Evolutionary conservation across 2,888 invertebrate genomes (phyloP), one percentile per base, ranked within the genome.

Genomic region (Ectobius pallidus): DNA sequence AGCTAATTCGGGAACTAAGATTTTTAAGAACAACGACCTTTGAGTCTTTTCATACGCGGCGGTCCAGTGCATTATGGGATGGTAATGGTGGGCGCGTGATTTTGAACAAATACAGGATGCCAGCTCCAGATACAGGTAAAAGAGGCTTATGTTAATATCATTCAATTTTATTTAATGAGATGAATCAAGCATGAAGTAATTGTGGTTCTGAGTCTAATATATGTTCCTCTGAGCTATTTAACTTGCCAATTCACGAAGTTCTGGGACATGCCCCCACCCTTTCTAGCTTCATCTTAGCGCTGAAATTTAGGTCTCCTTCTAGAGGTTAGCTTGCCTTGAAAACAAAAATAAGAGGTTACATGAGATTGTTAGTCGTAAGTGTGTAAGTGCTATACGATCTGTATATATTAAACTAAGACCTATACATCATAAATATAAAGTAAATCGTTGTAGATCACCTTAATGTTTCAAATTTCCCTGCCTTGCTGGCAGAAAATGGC

Each of bases 31-130:
- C 49, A 52, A 73, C 75, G 75, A 78, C 78, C 77, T 79, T 78
- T 79, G 77, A 77, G 77, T 78, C 78, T 79, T 79, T 81, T 80
- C 80, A 78, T 80, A 82, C 79, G 79, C 79, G 77, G 79, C 79
- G 78, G 78, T 78, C 78, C 79, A 78, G 77, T 80, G 82, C 79
- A 82, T 78, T 80, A 77, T 82, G 82, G 82, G 81, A 80, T 78
- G 80, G 81, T 78, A 82, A 84, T 84, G 84, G 83, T 83, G 83
- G 84, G 84, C 84, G 84, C 84, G 84, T 84, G 83, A 84, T 84
- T 84, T 84, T 84, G 83, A 84, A 84, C 84, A 82, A 82, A 81
- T 81, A 81, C 79, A 78, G 79, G 79, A 77, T 79, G 79, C 79
- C 75, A 75, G 67, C 73, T 74, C 70, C 77, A 73, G 71, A 73